A percentile compares a stretch with the other conserved stretches of the same genome.
These are phyloP conservation scores for Bellardia pandia DNA, from an alignment of 2,888 invertebrate genomes.

Conservation along the genomic window DNA sequence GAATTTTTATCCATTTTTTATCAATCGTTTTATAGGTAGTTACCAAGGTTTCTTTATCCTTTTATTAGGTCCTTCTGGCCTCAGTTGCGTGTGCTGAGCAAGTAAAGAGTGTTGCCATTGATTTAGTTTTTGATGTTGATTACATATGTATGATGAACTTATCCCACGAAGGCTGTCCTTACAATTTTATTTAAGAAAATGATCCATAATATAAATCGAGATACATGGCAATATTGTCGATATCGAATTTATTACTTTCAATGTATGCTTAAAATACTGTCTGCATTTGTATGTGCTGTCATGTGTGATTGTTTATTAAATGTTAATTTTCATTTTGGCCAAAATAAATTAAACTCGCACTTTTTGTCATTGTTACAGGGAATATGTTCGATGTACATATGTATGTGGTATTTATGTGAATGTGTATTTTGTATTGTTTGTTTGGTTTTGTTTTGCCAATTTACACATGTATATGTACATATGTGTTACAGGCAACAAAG, in stretches of 20 bases:
- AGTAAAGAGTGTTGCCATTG: no score
- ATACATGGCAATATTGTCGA: background rate
- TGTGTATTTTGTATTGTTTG: conserved; percentile 39
- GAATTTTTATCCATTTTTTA: no score
- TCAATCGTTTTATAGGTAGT: no score
- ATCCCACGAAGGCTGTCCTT: no score
- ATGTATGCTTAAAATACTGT: conserved; percentile 9
- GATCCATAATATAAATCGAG: no score
- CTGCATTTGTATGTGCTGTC: conserved; percentile 11
- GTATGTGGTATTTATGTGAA: conserved; percentile 10
- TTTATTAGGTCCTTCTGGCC: no score
- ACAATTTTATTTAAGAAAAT: no score
- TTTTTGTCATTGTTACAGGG: conserved; percentile 61
- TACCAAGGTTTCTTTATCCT: no score
- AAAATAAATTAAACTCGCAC: conserved; percentile 69
- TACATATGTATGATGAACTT: no score
- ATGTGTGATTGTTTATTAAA: conserved; percentile 51
- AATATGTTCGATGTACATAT: conserved; percentile 38
- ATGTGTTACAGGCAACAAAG: conserved; percentile 82
- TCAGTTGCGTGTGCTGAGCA: no score
- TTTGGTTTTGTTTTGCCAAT: conserved; percentile 59
- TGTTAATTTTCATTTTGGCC: conserved; percentile 68
- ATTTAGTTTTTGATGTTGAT: no score
- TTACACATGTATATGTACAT: conserved; percentile 44
- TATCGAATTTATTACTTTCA: conserved; percentile 22